These are phyloP conservation scores for Epistrophella euchroma DNA, from an alignment of 2,888 invertebrate genomes.

Conservation along the genomic window DNA sequence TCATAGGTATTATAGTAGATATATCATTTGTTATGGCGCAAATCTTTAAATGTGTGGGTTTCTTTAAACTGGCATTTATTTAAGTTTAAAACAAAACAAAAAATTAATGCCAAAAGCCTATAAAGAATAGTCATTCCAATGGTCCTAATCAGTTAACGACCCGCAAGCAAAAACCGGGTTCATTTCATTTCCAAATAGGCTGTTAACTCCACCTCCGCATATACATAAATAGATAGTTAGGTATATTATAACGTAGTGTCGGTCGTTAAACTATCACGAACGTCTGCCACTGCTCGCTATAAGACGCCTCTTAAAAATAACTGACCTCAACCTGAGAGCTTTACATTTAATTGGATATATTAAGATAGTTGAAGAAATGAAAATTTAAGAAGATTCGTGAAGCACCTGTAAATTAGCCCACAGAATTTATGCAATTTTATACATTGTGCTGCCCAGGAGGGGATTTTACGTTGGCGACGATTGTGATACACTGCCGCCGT, in stretches of 20 bases:
- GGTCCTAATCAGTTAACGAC: slow-evolving; percentile 71
- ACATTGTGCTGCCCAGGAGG: background rate
- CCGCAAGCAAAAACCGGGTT: slow-evolving; percentile 45
- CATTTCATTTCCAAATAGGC: slow-evolving; percentile 42
- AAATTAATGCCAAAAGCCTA: slow-evolving; percentile 22
- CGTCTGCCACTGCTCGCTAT: slow-evolving; percentile 49
- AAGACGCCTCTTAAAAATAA: slow-evolving; percentile 24
- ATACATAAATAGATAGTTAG: background rate
- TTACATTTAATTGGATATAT: background rate
- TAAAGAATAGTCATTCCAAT: slow-evolving; percentile 51
- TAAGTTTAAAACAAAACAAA: background rate
- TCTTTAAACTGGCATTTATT: slow-evolving; percentile 15
- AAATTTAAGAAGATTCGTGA: slow-evolving; percentile 11
- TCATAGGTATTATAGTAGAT: slow-evolving; percentile 12
- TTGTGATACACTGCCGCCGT: background rate
- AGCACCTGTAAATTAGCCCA: slow-evolving; percentile 64
- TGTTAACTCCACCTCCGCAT: slow-evolving; percentile 53
- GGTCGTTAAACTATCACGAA: slow-evolving; percentile 66
- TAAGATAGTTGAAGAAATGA: background rate
- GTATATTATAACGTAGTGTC: background rate
- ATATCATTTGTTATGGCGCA: slow-evolving; percentile 35
- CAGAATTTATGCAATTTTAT: slow-evolving; percentile 34
- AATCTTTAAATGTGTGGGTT: slow-evolving; percentile 38
- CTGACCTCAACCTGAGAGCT: slow-evolving; percentile 49
- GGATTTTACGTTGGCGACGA: slow-evolving; percentile 36